These are phyloP conservation scores for Calameuta filiformis DNA, from an alignment of 2,888 invertebrate species.

Conservation along the genomic window DNA sequence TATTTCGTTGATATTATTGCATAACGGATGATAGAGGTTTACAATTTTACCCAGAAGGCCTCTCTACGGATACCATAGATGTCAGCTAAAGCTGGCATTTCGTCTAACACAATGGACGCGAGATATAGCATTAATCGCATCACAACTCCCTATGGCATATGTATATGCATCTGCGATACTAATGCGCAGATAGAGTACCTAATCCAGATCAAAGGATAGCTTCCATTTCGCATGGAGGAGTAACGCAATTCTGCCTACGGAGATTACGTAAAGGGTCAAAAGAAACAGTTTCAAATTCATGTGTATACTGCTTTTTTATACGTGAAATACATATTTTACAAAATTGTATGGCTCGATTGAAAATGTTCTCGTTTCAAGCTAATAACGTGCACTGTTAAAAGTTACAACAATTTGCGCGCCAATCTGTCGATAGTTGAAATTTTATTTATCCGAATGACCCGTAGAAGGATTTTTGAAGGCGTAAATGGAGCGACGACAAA, in stretches of 20 bases:
- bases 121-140: constrained; percentile 55
- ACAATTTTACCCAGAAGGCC: background rate
- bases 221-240: constrained; percentile 32
- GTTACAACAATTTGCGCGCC: background rate
- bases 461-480: constrained; percentile 30
- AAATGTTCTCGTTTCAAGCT: background rate
- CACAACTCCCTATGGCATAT: constrained; percentile 39
- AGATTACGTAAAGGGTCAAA: background rate
- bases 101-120: constrained; percentile 44
- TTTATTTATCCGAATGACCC: constrained; percentile 33
- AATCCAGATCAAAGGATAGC: constrained; percentile 40
- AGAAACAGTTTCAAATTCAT: background rate
- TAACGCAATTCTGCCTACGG: constrained; percentile 18
- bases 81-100: constrained; percentile 44
- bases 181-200: constrained; percentile 28
- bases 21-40: background rate
- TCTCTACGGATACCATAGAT: constrained; percentile 31
- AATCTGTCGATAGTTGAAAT: constrained; percentile 35
- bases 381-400: background rate
- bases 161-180: constrained; percentile 29
- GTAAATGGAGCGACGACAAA: constrained; percentile 17
- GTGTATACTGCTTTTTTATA: background rate
- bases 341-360: background rate
- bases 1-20: too few relatives aligned
- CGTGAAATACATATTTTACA: background rate